Evolutionary conservation across 2,797 vertebrate species (phyloP), one percentile per base, ranked within the genome.

Genomic region (Scleropages formosus): DNA sequence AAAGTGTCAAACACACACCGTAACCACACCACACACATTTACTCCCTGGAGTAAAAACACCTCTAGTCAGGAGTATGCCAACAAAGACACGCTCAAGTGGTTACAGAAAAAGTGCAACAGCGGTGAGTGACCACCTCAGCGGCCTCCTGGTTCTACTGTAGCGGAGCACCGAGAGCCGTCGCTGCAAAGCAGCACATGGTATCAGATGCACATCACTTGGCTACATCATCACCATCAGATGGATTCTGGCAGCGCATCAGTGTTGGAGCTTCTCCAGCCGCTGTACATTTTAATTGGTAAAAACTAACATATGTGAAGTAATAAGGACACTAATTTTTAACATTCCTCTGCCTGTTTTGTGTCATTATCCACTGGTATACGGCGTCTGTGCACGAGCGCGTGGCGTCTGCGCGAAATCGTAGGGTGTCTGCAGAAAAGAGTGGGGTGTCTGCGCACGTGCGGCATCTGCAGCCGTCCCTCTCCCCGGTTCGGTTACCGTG

Each of bases 121-220:
- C 83, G 82, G 86, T 82, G 85, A 89, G 90, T 88, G 90, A 88
- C 86, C 86, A 88, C 88, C 87, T 89, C 85, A 89, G 88, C 90
- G 82, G 82, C 75, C 84, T 85, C 82, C 79, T 77, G 82, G 85
- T 84, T 87, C 88, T 88, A 89, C 83, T 88, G 86, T 86, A 89
- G 89, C 86, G 88, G 82, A 85, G 82, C 79, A 76, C 84, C 82
- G 78, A 80, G 77, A 76, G 58, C 84, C 86, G 84, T 81, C 80
- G 82, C 81, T 80, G 83, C 80, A 83, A 88, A 85, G 80, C 81
- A 82, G 84, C 77, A 80, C 82, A 80, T 84, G 86, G 79, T 87
- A 86, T 84, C 85, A 86, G 79, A 87, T 82, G 65, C 83, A 68
- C 79, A 78, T 80, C 81, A 79, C 79, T 78, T 65, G n/a, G 51